phyloP scores from a whole-genome alignment of 92 coral and sea anemone genomes.

The Paramuricea clavata region DNA sequence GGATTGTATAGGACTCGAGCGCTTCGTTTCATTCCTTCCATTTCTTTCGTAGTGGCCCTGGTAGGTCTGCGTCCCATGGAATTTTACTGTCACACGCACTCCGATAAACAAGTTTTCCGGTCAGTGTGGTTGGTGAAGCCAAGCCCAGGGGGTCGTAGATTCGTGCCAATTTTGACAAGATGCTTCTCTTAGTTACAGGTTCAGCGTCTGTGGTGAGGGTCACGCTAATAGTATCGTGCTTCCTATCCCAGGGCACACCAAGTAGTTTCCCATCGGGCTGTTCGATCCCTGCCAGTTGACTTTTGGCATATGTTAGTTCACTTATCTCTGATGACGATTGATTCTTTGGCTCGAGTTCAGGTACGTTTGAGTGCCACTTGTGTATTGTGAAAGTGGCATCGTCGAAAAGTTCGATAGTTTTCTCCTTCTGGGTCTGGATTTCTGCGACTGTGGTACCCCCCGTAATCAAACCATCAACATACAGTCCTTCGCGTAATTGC shows the following conservation, averaged over 20 bases:
- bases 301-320: slow-evolving; percentile 67
- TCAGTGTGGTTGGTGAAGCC: slow-evolving; percentile 61
- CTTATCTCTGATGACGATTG: slow-evolving; percentile 13
- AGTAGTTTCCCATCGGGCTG: slow-evolving; percentile 53
- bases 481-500: neutral
- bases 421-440: slow-evolving; percentile 1
- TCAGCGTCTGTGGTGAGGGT: slow-evolving; percentile 38
- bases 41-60: slow-evolving; percentile 50
- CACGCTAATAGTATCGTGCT: slow-evolving; percentile 59
- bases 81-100: slow-evolving; percentile 67
- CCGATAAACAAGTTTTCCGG: slow-evolving; percentile 68
- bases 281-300: slow-evolving; percentile 62
- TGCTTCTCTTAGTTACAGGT: slow-evolving; percentile 69
- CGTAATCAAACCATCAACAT: neutral
- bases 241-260: slow-evolving; percentile 67
- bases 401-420: slow-evolving; percentile 55
- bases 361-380: slow-evolving; percentile 62
- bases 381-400: slow-evolving; percentile 57
- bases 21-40: slow-evolving; percentile 58
- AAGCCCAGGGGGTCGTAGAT: slow-evolving; percentile 71
- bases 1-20: slow-evolving; percentile 54
- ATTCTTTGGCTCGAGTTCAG: slow-evolving; percentile 55
- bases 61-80: slow-evolving; percentile 69
- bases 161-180: slow-evolving; percentile 59
- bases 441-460: neutral